These are phyloP conservation scores for Platycheirus rosarum DNA, from an alignment of 2,888 invertebrate genomes.

Conservation along the genomic window DNA sequence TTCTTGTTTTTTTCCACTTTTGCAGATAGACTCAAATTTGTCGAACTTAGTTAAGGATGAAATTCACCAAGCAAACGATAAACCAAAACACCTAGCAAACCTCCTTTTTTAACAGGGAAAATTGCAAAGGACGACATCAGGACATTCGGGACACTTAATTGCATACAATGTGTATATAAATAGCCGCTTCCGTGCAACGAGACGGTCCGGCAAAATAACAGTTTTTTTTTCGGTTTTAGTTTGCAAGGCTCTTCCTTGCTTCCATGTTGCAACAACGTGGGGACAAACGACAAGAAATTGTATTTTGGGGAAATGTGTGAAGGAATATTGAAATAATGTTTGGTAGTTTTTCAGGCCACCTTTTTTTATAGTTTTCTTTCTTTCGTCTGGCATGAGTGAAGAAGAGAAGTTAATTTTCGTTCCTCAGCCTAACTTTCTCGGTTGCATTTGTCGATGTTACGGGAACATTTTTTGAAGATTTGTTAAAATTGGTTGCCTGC, in stretches of 20 bases:
- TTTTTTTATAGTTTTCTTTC: constrained; percentile 6
- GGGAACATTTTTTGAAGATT: constrained; percentile 64
- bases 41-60: no score
- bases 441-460: constrained; percentile 50
- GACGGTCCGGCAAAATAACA: constrained; percentile 46
- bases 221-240: constrained; percentile 6
- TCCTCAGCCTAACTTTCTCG: constrained; percentile 5
- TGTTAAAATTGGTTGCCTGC: constrained; percentile 62
- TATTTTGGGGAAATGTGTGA: constrained; percentile 44
- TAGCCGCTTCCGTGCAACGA: constrained; percentile 69
- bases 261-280: not conserved
- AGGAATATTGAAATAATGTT: constrained; percentile 68
- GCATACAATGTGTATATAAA: constrained; percentile 73
- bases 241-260: constrained; percentile 9
- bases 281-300: constrained; percentile 14
- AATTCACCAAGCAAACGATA: constrained; percentile 6
- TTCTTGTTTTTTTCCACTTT: no score
- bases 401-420: constrained; percentile 7
- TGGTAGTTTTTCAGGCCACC: constrained; percentile 38
- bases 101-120: constrained; percentile 25
- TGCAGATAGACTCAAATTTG: no score
- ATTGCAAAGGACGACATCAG: constrained; percentile 60
- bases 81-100: constrained; percentile 10
- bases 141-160: constrained; percentile 71
- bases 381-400: not conserved